Base-by-base conservation (phyloP, 2,797 vertebrate species). In the Falco berigora region DNA sequence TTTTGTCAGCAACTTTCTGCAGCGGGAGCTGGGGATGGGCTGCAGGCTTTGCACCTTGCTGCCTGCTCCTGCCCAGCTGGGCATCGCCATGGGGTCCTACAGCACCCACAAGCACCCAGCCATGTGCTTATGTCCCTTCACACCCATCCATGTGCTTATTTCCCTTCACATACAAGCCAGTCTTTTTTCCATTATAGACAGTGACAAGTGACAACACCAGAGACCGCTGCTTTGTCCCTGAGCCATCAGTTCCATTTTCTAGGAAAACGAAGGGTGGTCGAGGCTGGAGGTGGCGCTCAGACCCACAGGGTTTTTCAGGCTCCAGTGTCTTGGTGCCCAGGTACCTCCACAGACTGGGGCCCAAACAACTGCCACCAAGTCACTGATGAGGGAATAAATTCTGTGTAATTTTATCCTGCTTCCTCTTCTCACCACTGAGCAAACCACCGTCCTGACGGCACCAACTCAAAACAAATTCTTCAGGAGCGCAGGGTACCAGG, bases 11-110 rank as follows among this genome's bases (percentile, higher is more conserved):
- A 6, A 10, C 32, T 3, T 22, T 21, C 53, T 25, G 69, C 40
- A 7, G 86, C 8, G 2, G 77, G 49, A 18, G 38, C 20, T 2
- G 5, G 59, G 67, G 76, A 10, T 14, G 27, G 10, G 30, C 36
- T 19, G 18, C 50, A 21, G 42, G 56, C 27, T 7, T 38, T 6
- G 3, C 38, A 12, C 44, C 17, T 7, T 8, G 14, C 36, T 21
- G 46, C 15, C 58, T 9, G 24, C 3, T 22, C 22, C 32, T 53
- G 25, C 27, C 36, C 1, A 3, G 34, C 19, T 19, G 40, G 28
- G n/a, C 38, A 20, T 4, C 12, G 1, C 0, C 1, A 14, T 2
- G 9, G 28, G 52, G 9, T 22, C 49, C 75, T 38, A 9, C 0
- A 19, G 61, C 79, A 58, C 14, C 91, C 74, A 4, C 13, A 8